phyloP scores from a whole-genome alignment of 2,888 invertebrate genomes.

The Scrobipalpa costella region DNA sequence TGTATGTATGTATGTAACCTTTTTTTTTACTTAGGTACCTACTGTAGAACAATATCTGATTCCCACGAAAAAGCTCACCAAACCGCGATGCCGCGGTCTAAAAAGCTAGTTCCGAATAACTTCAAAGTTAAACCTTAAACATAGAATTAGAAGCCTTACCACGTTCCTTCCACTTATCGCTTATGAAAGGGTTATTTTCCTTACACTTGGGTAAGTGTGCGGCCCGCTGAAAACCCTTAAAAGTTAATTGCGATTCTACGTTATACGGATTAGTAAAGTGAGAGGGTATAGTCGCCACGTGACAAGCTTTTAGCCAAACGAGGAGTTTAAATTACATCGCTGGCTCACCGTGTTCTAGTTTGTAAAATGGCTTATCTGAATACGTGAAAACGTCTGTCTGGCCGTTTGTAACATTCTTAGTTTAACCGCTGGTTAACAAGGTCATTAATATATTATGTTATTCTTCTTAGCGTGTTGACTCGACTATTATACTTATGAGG shows the following conservation, averaged over 20 bases:
- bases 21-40: no score
- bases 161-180: constrained; percentile 15
- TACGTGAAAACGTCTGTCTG: no score
- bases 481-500: no score
- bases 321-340: constrained; percentile 1
- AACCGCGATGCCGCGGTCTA: no score
- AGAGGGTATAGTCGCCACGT: constrained; percentile 28
- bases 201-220: constrained; percentile 12
- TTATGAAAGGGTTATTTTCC: constrained; percentile 16
- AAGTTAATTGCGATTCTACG: constrained; percentile 32
- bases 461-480: no score
- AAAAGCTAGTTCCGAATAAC: no score
- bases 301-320: constrained; percentile 8
- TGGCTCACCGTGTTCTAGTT: background rate
- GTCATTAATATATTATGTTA: no score
- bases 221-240: constrained; percentile 27
- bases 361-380: no score
- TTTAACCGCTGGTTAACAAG: no score
- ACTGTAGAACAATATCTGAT: background rate
- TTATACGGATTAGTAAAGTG: constrained; percentile 38
- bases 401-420: no score
- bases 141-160: background rate
- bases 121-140: background rate
- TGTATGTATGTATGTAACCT: background rate
- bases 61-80: background rate